Evolutionary conservation across 35 echinoderm and acorn worm species (phyloP).

Genomic region (Strongylocentrotus purpuratus): DNA sequence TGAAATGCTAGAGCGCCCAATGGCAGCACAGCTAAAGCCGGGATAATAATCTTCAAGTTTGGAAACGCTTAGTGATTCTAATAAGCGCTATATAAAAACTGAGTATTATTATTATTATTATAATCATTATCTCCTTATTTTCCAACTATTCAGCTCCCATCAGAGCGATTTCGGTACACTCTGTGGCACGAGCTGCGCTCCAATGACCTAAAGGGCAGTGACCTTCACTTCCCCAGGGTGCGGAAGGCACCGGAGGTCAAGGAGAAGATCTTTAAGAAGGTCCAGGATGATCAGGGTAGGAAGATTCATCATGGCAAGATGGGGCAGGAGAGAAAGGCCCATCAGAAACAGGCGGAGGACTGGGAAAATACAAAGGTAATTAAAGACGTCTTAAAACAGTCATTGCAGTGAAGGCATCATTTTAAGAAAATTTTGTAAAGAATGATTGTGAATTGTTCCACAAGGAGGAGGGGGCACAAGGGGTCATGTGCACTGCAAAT

Average conservation of each 20-base stretch:
- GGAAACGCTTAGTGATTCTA: too few relatives aligned
- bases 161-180: constrained; percentile 71
- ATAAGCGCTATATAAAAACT: too few relatives aligned
- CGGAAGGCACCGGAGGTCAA: constrained; percentile 76
- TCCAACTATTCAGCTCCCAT: constrained; percentile 74
- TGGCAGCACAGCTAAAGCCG: too few relatives aligned
- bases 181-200: constrained; percentile 77
- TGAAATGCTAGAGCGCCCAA: too few relatives aligned
- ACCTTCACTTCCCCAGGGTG: constrained; percentile 75
- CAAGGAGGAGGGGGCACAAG: too few relatives aligned
- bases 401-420: not conserved
- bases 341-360: constrained; percentile 70
- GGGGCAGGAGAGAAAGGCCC: constrained; percentile 58
- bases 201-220: constrained; percentile 79
- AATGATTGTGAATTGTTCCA: too few relatives aligned
- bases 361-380: constrained; percentile 74
- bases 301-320: constrained; percentile 74
- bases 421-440: not conserved
- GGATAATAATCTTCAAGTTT: too few relatives aligned
- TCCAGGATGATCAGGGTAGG: constrained; percentile 78
- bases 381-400: too few relatives aligned
- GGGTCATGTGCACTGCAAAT: too few relatives aligned
- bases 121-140: too few relatives aligned
- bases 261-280: constrained; percentile 78
- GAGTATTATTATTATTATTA: too few relatives aligned